Percentiles rank a stretch among this genome's conserved stretches.
These are phyloP conservation scores for Chlorospingus flavigularis DNA, from an alignment of 2,797 vertebrate genomes.

Conservation along the genomic window DNA sequence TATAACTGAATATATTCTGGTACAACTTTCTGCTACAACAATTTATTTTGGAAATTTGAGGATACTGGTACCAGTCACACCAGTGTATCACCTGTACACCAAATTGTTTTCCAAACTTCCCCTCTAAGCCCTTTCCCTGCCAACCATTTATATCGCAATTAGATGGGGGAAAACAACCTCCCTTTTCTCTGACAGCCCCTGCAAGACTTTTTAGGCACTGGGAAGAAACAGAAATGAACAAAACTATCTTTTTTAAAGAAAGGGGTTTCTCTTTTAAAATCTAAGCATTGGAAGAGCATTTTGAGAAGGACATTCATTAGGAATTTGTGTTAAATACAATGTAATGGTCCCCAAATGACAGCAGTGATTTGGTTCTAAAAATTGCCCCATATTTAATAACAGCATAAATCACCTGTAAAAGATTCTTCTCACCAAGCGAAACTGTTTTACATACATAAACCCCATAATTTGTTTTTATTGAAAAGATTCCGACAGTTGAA, in stretches of 20 bases:
- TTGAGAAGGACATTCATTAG: neutral
- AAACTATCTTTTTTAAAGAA: neutral
- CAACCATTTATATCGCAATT: rapidly evolving
- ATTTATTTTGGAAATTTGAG: neutral
- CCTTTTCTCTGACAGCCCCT: neutral
- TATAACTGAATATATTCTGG: neutral
- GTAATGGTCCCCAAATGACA: conserved; percentile 22
- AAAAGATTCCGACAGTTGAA: conserved; percentile 66
- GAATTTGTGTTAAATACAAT: conserved; percentile 33
- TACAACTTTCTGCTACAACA: too few relatives aligned
- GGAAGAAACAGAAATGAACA: neutral
- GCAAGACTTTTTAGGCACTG: neutral
- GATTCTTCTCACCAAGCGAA: conserved; percentile 42
- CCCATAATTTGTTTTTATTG: conserved; percentile 73
- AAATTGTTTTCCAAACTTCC: neutral
- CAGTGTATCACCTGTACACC: neutral
- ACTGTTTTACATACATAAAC: conserved; percentile 74
- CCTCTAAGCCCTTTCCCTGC: neutral
- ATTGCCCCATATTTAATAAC: conserved; percentile 48
- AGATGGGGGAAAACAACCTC: neutral
- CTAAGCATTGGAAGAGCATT: neutral
- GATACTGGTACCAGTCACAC: neutral
- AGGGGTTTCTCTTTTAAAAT: neutral
- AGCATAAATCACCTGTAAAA: conserved; percentile 64
- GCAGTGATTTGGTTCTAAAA: conserved; percentile 49